Evolutionary conservation across 2,113 vertebrate genomes (phyloP).

Genomic region (Siphamia tubifer): DNA sequence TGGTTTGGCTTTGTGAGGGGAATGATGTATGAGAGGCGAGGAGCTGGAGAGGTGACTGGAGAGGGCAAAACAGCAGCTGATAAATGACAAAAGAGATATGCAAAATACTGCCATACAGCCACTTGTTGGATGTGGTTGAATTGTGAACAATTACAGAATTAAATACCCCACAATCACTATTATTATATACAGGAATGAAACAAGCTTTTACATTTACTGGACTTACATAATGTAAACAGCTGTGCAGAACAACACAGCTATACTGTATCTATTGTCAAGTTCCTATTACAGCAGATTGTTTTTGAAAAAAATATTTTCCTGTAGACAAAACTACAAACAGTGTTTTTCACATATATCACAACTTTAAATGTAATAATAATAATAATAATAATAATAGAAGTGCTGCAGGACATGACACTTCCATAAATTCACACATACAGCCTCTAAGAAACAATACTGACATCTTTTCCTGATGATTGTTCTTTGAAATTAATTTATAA

Average conservation of each 20-base stretch:
- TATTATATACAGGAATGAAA: background rate
- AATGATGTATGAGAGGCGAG: constrained; percentile 47
- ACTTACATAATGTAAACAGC: background rate
- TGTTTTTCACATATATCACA: too few relatives aligned
- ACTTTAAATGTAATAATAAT: too few relatives aligned
- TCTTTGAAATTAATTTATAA: too few relatives aligned
- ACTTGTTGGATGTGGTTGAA: background rate
- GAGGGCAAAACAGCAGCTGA: constrained; percentile 23
- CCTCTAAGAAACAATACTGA: background rate
- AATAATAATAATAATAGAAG: too few relatives aligned
- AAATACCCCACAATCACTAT: too few relatives aligned
- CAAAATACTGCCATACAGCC: background rate
- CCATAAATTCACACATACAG: background rate
- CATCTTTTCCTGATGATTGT: too few relatives aligned
- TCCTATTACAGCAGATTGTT: background rate
- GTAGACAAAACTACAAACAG: too few relatives aligned
- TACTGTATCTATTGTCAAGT: background rate
- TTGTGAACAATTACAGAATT: background rate
- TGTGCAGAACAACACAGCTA: background rate
- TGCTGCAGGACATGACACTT: background rate
- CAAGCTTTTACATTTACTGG: too few relatives aligned
- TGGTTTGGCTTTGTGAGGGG: constrained; percentile 40
- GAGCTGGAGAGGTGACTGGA: constrained; percentile 32
- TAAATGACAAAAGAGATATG: background rate
- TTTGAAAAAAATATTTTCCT: too few relatives aligned